Percentiles rank a stretch among this genome's conserved stretches.
These are phyloP conservation scores for Balaenoptera acutorostrata DNA, from an alignment of 2,113 vertebrate genomes.

Conservation along the genomic window DNA sequence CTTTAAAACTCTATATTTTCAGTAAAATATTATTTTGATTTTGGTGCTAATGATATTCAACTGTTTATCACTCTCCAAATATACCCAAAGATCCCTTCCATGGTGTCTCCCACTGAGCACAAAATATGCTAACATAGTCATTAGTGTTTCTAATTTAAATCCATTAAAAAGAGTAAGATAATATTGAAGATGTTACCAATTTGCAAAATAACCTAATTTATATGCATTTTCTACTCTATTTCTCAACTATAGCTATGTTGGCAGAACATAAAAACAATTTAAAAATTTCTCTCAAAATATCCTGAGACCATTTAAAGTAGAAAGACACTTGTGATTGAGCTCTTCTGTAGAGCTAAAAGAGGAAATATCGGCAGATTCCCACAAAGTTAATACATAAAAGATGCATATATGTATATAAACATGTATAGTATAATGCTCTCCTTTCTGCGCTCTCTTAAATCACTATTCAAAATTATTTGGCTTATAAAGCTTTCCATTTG, in stretches of 20 bases:
- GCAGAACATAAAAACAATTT: slow-evolving; percentile 50
- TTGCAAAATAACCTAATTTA: slow-evolving; percentile 71
- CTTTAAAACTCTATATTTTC: slow-evolving; percentile 39
- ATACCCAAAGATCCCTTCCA: slow-evolving; percentile 22
- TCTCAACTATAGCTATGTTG: slow-evolving; percentile 49
- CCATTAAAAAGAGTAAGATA: slow-evolving; percentile 65
- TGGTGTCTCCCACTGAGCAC: slow-evolving; percentile 54
- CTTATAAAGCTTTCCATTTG: not conserved
- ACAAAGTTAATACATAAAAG: slow-evolving; percentile 18
- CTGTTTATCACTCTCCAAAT: slow-evolving; percentile 63
- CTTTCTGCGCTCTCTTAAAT: not conserved
- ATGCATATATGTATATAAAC: not conserved
- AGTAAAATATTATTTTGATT: slow-evolving; percentile 66
- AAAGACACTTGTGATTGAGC: slow-evolving; percentile 32
- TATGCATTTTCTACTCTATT: slow-evolving; percentile 59
- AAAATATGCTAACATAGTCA: slow-evolving; percentile 68
- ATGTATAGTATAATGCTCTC: not conserved
- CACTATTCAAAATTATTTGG: not conserved
- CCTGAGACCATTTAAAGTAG: slow-evolving; percentile 46
- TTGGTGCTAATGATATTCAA: slow-evolving; percentile 60
- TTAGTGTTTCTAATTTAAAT: slow-evolving; percentile 74
- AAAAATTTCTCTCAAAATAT: slow-evolving; percentile 46
- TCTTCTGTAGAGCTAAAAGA: not conserved
- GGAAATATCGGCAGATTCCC: not conserved
- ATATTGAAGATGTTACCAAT: slow-evolving; percentile 67